Evolutionary conservation across 2,888 invertebrate species (phyloP).

Genomic region (Tetrapedia diversipes): DNA sequence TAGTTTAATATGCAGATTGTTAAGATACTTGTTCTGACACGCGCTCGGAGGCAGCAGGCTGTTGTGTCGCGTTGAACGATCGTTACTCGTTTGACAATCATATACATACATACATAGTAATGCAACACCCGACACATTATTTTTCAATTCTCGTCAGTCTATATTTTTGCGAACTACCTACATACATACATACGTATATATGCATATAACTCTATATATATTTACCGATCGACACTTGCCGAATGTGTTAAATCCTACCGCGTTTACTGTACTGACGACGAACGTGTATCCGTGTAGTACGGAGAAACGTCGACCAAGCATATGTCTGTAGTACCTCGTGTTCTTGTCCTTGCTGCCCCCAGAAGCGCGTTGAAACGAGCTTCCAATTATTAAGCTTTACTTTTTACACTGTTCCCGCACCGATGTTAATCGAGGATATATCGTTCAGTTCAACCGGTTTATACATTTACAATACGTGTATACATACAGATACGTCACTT

Average conservation of each 20-base stretch:
- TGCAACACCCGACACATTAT: not conserved
- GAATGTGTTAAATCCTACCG: not conserved
- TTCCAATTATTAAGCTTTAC: constrained; percentile 35
- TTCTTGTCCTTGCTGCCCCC: constrained; percentile 22
- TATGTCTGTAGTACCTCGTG: constrained; percentile 9
- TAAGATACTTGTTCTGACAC: constrained; percentile 35
- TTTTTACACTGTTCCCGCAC: constrained; percentile 19
- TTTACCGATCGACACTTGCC: not conserved
- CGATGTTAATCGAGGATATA: not conserved
- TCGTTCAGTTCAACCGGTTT: not conserved
- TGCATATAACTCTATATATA: not conserved
- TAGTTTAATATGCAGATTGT: constrained; percentile 44
- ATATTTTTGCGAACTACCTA: constrained; percentile 9
- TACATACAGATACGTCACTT: constrained; percentile 34
- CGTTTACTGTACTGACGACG: constrained; percentile 4
- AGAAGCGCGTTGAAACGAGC: constrained; percentile 33
- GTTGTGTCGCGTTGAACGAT: constrained; percentile 12
- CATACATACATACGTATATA: not conserved
- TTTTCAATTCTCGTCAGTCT: constrained; percentile 3
- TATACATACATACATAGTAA: no score
- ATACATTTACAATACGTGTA: not conserved
- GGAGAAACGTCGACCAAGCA: constrained; percentile 17
- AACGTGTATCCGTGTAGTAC: not conserved
- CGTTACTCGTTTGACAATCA: constrained; percentile 41
- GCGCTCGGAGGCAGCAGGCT: constrained; percentile 33